Evolutionary conservation across 2,113 vertebrate species (phyloP).

Genomic region (Rhodinocichla rosea): DNA sequence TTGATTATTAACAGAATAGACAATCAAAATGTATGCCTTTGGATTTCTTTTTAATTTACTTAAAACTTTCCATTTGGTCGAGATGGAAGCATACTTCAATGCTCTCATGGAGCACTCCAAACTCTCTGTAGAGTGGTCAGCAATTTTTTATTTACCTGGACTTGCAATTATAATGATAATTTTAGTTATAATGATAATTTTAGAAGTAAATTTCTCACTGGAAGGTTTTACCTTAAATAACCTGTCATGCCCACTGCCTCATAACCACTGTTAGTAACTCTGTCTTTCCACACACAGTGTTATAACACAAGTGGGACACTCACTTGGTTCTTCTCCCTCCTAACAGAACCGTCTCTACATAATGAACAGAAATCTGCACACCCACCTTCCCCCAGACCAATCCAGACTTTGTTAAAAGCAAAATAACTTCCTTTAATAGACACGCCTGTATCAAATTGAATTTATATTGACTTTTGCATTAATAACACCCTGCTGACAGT

Average conservation of each 20-base stretch:
- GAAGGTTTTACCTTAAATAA: not conserved
- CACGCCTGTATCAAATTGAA: not conserved
- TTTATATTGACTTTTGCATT: not conserved
- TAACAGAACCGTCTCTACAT: not conserved
- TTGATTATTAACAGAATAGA: slow-evolving; percentile 43
- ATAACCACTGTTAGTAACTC: not conserved
- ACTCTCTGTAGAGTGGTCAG: not conserved
- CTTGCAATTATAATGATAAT: not conserved
- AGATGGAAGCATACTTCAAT: not conserved
- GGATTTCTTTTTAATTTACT: slow-evolving; percentile 58
- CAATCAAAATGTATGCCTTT: slow-evolving; percentile 23
- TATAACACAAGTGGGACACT: not conserved
- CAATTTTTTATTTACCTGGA: not conserved
- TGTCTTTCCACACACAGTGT: not conserved
- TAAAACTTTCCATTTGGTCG: slow-evolving; percentile 13
- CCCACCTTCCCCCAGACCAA: not conserved
- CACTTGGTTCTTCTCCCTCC: not conserved
- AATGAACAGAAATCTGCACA: not conserved
- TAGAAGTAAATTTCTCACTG: not conserved
- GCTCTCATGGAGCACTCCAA: not conserved
- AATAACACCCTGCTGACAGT: not conserved
- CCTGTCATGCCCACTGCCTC: not conserved
- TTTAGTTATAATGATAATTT: not conserved
- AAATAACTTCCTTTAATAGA: not conserved
- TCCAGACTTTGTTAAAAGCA: not conserved